Conservation (phyloP, 2,797 vertebrate genomes). For the Urosaurus nigricauda region DNA sequence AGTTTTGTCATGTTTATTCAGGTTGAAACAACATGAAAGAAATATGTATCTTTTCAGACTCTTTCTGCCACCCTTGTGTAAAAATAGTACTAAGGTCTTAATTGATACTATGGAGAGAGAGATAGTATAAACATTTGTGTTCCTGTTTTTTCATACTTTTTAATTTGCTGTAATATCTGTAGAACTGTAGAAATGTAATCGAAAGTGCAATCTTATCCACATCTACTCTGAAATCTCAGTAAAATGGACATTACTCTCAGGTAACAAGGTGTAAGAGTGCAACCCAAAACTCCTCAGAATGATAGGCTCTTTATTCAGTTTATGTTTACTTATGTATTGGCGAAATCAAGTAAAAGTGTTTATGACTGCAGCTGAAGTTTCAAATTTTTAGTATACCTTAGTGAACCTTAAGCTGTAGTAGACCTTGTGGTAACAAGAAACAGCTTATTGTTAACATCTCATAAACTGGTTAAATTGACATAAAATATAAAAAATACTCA, state of each 20-base stretch:
- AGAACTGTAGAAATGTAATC: background rate
- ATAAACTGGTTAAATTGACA: background rate
- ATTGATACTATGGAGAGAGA: background rate
- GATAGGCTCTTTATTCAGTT: background rate
- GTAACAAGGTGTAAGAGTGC: background rate
- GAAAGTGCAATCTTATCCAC: background rate
- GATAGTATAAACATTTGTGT: background rate
- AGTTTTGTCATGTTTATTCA: background rate
- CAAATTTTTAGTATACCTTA: background rate
- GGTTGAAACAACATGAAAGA: background rate
- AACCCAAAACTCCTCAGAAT: background rate
- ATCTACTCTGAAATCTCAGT: background rate
- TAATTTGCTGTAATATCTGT: no score
- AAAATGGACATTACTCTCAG: background rate
- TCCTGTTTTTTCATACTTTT: background rate
- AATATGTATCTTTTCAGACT: background rate
- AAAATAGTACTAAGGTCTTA: background rate
- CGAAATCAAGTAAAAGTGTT: background rate
- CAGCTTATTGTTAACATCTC: background rate
- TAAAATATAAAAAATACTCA: slow-evolving; percentile 3
- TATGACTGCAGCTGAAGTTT: background rate
- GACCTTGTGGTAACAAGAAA: background rate
- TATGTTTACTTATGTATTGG: background rate
- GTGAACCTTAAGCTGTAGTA: background rate
- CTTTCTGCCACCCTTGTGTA: background rate